A percentile compares a stretch with the other conserved stretches of the same genome.
These are phyloP conservation scores for Torymus auratus DNA, from an alignment of 2,888 invertebrate genomes.

Conservation along the genomic window DNA sequence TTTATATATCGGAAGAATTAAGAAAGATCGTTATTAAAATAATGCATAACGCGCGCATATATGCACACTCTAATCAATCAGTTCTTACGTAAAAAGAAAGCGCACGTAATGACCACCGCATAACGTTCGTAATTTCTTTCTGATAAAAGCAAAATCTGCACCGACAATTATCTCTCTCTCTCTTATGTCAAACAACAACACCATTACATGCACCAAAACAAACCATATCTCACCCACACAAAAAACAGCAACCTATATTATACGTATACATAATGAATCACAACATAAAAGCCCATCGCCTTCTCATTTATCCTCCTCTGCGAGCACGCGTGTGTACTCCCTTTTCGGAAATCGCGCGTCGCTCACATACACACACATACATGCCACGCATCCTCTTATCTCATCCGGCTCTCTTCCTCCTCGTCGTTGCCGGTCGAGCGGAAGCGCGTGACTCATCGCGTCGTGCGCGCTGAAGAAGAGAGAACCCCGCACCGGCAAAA, in stretches of 20 bases:
- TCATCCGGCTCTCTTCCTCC: conserved; percentile 36
- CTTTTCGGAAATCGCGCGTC: conserved; percentile 29
- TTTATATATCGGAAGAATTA: too few species aligned
- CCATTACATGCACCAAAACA: neutral
- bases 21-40: too few species aligned
- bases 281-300: too few species aligned
- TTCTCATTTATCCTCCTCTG: too few species aligned
- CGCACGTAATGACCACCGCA: too few species aligned
- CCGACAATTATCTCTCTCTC: too few species aligned
- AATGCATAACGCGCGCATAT: too few species aligned
- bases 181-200: neutral
- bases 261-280: neutral
- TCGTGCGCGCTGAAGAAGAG: neutral
- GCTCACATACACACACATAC: too few species aligned
- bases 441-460: conserved; percentile 41
- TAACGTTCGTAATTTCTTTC: conserved; percentile 8
- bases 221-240: neutral
- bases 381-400: conserved; percentile 3
- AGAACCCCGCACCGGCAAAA: neutral
- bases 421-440: neutral
- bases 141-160: neutral
- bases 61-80: too few species aligned
- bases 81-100: neutral
- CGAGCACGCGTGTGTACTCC: neutral
- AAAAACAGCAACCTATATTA: neutral